phyloP scores from a whole-genome alignment of 2,797 vertebrate genomes.

The Antrozous pallidus region DNA sequence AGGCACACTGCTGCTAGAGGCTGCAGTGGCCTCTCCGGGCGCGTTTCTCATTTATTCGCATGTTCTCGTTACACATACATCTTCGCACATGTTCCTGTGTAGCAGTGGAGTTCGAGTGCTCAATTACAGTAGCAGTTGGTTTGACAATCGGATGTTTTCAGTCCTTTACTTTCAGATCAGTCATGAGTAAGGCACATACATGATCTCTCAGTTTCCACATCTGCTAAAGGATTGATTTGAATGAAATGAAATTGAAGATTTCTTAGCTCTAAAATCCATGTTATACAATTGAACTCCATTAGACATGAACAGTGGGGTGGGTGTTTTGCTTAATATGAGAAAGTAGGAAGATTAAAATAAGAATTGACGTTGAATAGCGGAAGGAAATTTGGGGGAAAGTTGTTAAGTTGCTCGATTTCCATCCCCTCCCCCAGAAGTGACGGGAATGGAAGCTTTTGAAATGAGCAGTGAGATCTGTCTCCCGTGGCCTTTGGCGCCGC shows the following conservation, averaged over 20 bases:
- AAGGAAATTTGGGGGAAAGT: neutral
- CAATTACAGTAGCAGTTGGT: neutral
- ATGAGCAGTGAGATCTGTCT: neutral
- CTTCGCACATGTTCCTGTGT: neutral
- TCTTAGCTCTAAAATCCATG: neutral
- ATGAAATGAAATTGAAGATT: neutral
- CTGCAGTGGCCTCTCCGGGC: neutral
- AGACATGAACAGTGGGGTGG: neutral
- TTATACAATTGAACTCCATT: neutral
- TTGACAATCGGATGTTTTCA: neutral
- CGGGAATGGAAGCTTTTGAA: neutral
- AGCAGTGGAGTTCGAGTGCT: neutral
- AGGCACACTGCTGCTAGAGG: neutral
- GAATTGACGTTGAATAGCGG: neutral
- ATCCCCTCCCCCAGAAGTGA: neutral
- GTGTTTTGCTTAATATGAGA: neutral
- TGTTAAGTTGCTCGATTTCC: neutral
- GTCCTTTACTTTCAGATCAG: neutral
- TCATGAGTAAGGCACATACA: neutral
- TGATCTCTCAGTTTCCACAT: neutral
- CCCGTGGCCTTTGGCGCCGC: too few relatives aligned
- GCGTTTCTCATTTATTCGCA: neutral
- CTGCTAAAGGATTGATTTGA: constrained; percentile 17
- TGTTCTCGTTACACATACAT: neutral
- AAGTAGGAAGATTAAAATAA: neutral